These are phyloP conservation scores for Dicerorhinus sumatrensis DNA, from an alignment of 2,113 vertebrate genomes.

Conservation along the genomic window DNA sequence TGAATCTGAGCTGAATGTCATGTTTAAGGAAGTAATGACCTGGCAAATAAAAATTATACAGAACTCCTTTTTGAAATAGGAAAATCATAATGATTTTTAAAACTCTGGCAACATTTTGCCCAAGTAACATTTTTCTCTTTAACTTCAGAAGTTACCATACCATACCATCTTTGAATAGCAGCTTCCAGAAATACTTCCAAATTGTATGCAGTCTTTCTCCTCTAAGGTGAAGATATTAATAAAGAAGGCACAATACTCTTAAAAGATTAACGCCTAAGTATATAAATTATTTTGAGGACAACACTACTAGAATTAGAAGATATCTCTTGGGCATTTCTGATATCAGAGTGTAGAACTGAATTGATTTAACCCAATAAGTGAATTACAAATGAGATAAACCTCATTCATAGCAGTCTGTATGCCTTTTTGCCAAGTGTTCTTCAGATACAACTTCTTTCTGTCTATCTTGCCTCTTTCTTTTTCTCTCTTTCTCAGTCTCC, in stretches of 20 bases:
- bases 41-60: neutral
- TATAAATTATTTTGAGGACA: conserved; percentile 83
- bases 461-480: neutral
- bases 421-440: conserved; percentile 83
- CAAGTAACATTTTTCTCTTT: conserved; percentile 20
- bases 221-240: conserved; percentile 65
- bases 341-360: conserved; percentile 74
- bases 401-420: conserved; percentile 79
- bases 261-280: conserved; percentile 82
- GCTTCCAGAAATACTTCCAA: conserved; percentile 71
- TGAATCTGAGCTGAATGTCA: neutral
- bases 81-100: neutral
- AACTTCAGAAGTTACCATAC: neutral
- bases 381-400: conserved; percentile 85
- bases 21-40: neutral
- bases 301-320: conserved; percentile 84
- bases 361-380: conserved; percentile 77
- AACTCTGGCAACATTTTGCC: neutral
- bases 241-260: conserved; percentile 81
- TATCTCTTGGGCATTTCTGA: conserved; percentile 79
- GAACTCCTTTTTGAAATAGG: neutral
- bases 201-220: conserved; percentile 70
- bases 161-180: conserved; percentile 55
- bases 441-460: conserved; percentile 61
- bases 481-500: no score